Evolutionary conservation across 1,140 invertebrate genomes (phyloP).

Genomic region (Daktulosphaira vitifoliae): DNA sequence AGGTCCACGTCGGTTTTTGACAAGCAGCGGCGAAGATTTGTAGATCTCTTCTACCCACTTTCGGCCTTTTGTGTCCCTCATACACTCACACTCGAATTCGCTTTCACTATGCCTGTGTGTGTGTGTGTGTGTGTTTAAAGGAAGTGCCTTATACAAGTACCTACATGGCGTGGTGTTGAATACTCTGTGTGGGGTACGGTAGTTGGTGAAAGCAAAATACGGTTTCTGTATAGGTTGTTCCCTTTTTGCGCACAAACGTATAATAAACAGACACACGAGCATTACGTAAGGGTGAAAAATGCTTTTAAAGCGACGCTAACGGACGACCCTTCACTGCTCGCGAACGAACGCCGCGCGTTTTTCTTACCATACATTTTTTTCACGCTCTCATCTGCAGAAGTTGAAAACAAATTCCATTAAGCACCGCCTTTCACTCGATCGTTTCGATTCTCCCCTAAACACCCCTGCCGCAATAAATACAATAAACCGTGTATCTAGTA

Average conservation of each 20-base stretch:
- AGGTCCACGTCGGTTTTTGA: conserved; percentile 30
- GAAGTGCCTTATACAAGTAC: neutral
- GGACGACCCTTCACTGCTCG: neutral
- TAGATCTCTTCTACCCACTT: neutral
- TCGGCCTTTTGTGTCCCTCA: neutral
- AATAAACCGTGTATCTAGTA: too few species aligned
- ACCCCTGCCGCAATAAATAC: too few species aligned
- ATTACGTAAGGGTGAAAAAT: conserved; percentile 29
- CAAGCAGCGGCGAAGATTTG: conserved; percentile 22
- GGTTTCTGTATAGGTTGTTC: neutral
- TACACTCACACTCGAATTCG: neutral
- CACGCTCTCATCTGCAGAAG: too few species aligned
- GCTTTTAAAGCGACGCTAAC: conserved; percentile 22
- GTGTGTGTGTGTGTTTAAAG: neutral
- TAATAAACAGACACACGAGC: too few species aligned
- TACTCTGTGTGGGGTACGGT: neutral
- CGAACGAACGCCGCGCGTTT: too few species aligned
- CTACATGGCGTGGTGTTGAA: neutral
- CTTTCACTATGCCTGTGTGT: neutral
- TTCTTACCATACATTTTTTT: too few species aligned
- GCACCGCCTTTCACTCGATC: neutral
- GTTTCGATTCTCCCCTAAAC: neutral
- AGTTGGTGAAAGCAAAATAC: conserved; percentile 17
- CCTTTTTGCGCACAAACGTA: too few species aligned
- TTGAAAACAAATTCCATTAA: conserved; percentile 22